Evolutionary conservation across 2,113 vertebrate genomes (phyloP).

Genomic region (Tachycineta bicolor): DNA sequence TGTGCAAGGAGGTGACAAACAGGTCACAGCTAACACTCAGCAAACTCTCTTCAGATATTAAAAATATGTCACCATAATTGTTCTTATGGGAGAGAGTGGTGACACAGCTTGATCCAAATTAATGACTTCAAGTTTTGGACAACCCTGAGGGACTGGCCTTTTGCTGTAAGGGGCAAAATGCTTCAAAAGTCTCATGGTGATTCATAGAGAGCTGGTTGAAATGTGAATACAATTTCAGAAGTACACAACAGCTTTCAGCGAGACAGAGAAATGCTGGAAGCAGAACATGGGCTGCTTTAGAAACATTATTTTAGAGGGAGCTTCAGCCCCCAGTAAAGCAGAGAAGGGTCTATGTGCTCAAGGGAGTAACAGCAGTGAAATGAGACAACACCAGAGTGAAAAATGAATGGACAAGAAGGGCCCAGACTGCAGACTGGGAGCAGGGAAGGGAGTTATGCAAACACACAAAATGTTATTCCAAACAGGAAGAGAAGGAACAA

Average conservation of each 20-base stretch:
- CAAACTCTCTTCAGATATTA: not conserved
- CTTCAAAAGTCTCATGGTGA: not conserved
- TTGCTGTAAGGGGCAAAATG: not conserved
- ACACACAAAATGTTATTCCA: not conserved
- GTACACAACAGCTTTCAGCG: not conserved
- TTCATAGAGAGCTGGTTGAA: not conserved
- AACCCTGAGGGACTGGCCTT: not conserved
- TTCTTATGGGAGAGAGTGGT: not conserved
- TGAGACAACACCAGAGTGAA: not conserved
- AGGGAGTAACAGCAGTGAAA: not conserved
- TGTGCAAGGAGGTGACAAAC: not conserved
- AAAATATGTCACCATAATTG: not conserved
- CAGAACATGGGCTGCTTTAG: not conserved
- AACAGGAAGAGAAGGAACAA: constrained; percentile 30
- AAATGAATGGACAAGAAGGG: not conserved
- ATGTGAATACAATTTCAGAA: not conserved
- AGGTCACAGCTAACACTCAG: not conserved
- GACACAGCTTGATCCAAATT: not conserved
- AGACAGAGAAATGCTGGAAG: not conserved
- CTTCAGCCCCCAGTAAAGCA: not conserved
- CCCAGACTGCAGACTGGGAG: not conserved
- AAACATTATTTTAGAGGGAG: not conserved
- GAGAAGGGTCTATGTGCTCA: not conserved
- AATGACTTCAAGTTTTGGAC: not conserved
- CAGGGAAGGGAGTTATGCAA: not conserved